Conservation (phyloP, 2,888 invertebrate species). For the Eucera pruinosa region DNA sequence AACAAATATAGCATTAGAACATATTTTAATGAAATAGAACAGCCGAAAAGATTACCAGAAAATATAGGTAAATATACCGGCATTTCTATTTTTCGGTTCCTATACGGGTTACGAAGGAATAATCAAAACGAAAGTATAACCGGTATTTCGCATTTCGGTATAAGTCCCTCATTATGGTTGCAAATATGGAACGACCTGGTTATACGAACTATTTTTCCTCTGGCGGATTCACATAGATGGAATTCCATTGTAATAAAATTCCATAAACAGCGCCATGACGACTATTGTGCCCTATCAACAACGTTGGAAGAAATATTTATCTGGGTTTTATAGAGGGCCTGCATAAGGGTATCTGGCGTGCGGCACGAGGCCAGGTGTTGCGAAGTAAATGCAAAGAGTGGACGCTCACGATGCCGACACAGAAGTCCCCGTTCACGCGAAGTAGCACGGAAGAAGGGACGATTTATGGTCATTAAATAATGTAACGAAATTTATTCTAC, state of each 20-base stretch:
- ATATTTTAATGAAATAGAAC: no score
- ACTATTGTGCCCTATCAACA: neutral
- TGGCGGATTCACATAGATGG: no score
- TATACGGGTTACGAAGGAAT: no score
- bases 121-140: no score
- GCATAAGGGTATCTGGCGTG: constrained; percentile 7
- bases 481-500: constrained; percentile 61
- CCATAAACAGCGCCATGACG: neutral
- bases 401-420: neutral
- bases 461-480: constrained; percentile 63
- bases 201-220: no score
- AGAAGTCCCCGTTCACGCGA: constrained; percentile 33
- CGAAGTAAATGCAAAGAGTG: constrained; percentile 35
- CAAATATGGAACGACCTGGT: no score
- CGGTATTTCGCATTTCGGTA: no score
- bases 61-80: no score
- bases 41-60: no score
- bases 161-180: no score
- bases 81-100: no score
- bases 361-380: constrained; percentile 23
- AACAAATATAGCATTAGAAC: no score
- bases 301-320: constrained; percentile 12
- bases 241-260: neutral
- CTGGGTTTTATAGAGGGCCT: neutral
- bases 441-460: constrained; percentile 51